These are phyloP conservation scores for Aradophagus sp. DNA, from an alignment of 1,140 invertebrate genomes.

Conservation along the genomic window DNA sequence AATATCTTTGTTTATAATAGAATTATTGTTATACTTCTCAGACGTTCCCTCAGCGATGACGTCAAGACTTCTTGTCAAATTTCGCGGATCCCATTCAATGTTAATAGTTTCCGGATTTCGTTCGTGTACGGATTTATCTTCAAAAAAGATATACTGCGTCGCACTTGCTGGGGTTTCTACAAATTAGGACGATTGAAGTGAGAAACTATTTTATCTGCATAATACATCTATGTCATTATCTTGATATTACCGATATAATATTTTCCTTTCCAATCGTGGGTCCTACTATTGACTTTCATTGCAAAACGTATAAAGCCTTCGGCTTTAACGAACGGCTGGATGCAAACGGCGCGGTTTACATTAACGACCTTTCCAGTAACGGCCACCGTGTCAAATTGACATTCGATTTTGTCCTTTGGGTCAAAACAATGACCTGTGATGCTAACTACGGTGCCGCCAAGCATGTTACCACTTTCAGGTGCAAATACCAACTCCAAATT, in stretches of 20 bases:
- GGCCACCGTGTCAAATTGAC: constrained; percentile 86
- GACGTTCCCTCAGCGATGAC: constrained; percentile 69
- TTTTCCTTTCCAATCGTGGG: constrained; percentile 92
- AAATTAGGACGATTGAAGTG: not conserved
- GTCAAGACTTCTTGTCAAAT: constrained; percentile 87
- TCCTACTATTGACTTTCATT: constrained; percentile 87
- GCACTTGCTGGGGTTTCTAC: constrained; percentile 90
- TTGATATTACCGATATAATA: constrained; percentile 94
- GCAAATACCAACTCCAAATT: constrained; percentile 89
- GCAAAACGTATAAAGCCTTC: constrained; percentile 93
- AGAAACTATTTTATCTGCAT: too few species aligned
- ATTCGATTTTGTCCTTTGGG: constrained; percentile 82
- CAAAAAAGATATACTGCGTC: constrained; percentile 88
- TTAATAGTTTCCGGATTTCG: constrained; percentile 82
- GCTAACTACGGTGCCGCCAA: constrained; percentile 95
- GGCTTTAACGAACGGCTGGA: constrained; percentile 91
- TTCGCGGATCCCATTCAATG: constrained; percentile 88
- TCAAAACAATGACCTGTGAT: constrained; percentile 95
- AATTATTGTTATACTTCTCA: constrained; percentile 39
- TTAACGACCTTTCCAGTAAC: constrained; percentile 85
- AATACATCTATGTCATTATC: too few species aligned
- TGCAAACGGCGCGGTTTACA: constrained; percentile 88
- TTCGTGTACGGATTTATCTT: constrained; percentile 82
- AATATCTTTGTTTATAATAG: constrained; percentile 70
- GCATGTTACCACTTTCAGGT: constrained; percentile 95